phyloP scores from a whole-genome alignment of 2,113 vertebrate genomes.

The Prunella fulvescens region DNA sequence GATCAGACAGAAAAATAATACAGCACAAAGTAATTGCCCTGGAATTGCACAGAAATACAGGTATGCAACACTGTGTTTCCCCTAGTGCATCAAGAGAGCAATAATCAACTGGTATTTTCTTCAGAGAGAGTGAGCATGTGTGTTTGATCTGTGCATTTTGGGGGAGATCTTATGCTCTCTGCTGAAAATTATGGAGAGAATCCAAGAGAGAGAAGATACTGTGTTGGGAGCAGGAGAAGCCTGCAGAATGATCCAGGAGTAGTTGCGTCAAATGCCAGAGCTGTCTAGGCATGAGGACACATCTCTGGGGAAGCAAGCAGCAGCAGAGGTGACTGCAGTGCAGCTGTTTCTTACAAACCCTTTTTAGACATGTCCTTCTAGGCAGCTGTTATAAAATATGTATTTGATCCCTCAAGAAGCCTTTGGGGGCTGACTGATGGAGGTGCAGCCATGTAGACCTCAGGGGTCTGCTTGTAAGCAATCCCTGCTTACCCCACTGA shows the following conservation, averaged over 20 bases:
- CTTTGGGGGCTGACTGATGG: background rate
- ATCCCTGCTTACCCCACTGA: background rate
- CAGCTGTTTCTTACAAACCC: background rate
- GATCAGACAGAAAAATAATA: background rate
- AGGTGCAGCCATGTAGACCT: background rate
- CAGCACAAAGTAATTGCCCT: background rate
- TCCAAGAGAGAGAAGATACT: background rate
- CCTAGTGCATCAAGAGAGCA: rapidly evolving
- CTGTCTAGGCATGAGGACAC: background rate
- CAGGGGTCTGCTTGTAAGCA: background rate
- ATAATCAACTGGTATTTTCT: background rate
- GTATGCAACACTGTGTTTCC: background rate
- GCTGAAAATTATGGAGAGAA: background rate
- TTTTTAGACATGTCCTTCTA: background rate
- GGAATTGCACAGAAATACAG: background rate
- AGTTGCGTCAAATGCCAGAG: background rate
- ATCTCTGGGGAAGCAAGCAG: background rate
- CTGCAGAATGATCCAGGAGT: background rate
- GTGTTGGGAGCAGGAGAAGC: background rate
- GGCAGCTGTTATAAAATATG: background rate
- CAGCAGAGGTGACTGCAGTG: background rate
- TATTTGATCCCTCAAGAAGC: background rate
- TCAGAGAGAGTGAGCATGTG: background rate
- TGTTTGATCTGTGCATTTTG: background rate
- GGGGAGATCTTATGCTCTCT: rapidly evolving